Evolutionary conservation across 2,113 vertebrate genomes (phyloP).

Genomic region (Eudyptes chrysolophus): DNA sequence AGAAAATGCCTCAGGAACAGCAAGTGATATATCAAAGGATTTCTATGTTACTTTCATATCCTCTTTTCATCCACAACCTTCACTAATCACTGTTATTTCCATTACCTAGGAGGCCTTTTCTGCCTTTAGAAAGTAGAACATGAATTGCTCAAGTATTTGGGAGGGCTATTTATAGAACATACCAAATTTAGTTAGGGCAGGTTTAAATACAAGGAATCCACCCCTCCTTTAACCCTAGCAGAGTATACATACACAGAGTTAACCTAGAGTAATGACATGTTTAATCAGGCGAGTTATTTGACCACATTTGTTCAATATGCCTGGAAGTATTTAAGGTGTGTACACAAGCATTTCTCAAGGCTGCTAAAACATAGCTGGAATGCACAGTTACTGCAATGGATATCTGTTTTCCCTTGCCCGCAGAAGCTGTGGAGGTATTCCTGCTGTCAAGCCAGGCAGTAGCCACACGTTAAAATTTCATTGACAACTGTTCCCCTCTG

Average conservation of each 20-base stretch:
- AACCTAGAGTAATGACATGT: not conserved
- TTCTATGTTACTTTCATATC: constrained; percentile 25
- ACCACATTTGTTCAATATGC: not conserved
- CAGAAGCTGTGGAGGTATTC: not conserved
- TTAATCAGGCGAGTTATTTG: not conserved
- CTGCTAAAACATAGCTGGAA: not conserved
- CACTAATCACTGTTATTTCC: constrained; percentile 38
- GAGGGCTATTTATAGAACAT: not conserved
- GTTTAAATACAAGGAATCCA: not conserved
- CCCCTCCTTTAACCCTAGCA: not conserved
- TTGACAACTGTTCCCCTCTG: not conserved
- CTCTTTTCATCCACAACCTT: constrained; percentile 10
- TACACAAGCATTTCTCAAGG: not conserved
- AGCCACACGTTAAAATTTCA: not conserved
- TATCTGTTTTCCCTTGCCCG: not conserved
- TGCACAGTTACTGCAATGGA: not conserved
- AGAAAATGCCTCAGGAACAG: constrained; percentile 15
- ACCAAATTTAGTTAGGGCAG: not conserved
- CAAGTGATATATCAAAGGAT: constrained; percentile 11
- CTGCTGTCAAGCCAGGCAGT: not conserved
- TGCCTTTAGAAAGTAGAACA: not conserved
- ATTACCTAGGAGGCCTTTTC: constrained; percentile 11
- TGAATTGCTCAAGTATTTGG: not conserved
- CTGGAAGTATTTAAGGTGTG: not conserved
- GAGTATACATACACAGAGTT: not conserved